Conservation (phyloP, 2,797 vertebrate genomes). For the Ciconia nigra region DNA sequence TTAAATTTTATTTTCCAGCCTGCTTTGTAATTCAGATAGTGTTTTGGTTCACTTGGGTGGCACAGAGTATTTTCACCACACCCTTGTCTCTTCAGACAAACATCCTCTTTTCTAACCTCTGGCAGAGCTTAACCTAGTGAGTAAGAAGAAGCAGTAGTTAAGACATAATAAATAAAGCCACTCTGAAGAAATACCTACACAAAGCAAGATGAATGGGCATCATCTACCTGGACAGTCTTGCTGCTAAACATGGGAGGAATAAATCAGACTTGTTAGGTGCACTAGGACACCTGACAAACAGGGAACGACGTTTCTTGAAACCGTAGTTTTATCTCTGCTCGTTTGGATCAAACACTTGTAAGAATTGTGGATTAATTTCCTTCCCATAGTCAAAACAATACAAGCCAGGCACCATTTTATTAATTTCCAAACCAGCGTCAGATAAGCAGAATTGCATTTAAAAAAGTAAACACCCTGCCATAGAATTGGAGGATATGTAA, state of each 20-base stretch:
- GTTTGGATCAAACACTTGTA: slow-evolving; percentile 58
- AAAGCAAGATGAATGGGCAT: slow-evolving; percentile 25
- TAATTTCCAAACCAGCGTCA: slow-evolving; percentile 35
- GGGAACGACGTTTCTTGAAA: background rate
- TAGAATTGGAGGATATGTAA: slow-evolving; percentile 53
- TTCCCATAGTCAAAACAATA: slow-evolving; percentile 51
- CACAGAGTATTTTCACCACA: background rate
- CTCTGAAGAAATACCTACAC: slow-evolving; percentile 26
- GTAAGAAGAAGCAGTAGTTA: slow-evolving; percentile 30
- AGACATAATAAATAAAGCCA: slow-evolving; percentile 42
- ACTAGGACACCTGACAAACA: slow-evolving; percentile 11
- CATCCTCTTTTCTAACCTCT: background rate
- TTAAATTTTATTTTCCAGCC: background rate
- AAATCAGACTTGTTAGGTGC: slow-evolving; percentile 22
- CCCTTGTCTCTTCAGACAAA: slow-evolving; percentile 31
- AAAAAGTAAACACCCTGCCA: slow-evolving; percentile 47
- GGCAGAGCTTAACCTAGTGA: slow-evolving; percentile 7
- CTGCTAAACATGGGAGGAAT: slow-evolving; percentile 6
- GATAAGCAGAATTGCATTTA: slow-evolving; percentile 55
- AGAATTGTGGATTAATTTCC: slow-evolving; percentile 59
- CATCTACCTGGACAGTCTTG: background rate
- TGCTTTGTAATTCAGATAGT: background rate
- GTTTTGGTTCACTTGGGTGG: slow-evolving; percentile 3
- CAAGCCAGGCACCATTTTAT: slow-evolving; percentile 54
- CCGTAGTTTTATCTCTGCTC: slow-evolving; percentile 24